A percentile compares a stretch with the other conserved stretches of the same genome.
Evolutionary conservation across 2,888 invertebrate genomes (phyloP).

Genomic region (Ochropleura plecta): DNA sequence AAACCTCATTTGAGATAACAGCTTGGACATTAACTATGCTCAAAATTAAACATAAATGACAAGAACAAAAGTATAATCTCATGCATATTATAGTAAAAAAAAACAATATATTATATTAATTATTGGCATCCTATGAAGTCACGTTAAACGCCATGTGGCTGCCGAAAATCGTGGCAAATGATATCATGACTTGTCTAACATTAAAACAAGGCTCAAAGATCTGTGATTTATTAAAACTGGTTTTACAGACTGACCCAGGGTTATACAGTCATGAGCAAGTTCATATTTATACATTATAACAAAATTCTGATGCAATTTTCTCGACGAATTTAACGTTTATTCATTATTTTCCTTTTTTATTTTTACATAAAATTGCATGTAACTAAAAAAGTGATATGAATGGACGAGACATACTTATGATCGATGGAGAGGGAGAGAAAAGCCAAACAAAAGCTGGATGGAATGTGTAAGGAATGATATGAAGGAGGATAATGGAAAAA

Average conservation of each 20-base stretch:
- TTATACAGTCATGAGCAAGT: not conserved
- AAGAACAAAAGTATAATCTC: not conserved
- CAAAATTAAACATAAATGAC: not conserved
- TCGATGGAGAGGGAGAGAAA: too few relatives aligned
- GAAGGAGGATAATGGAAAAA: too few relatives aligned
- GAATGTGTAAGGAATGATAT: too few relatives aligned
- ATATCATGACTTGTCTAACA: not conserved
- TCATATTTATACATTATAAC: too few relatives aligned
- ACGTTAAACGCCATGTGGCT: slow-evolving; percentile 6
- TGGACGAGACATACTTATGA: too few relatives aligned
- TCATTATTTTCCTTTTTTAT: too few relatives aligned
- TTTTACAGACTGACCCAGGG: not conserved
- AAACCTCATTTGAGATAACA: not conserved
- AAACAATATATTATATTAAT: not conserved
- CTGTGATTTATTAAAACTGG: slow-evolving; percentile 10
- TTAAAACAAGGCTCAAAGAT: not conserved
- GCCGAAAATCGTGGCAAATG: not conserved
- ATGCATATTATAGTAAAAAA: too few relatives aligned
- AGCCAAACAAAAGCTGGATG: too few relatives aligned
- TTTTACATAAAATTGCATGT: too few relatives aligned
- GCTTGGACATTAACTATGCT: not conserved
- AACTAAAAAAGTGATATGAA: too few relatives aligned
- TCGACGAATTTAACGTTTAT: not conserved
- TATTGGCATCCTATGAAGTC: not conserved
- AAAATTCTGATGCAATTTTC: not conserved